Conservation (phyloP, 2,113 vertebrate genomes). For the Cavia aperea region DNA sequence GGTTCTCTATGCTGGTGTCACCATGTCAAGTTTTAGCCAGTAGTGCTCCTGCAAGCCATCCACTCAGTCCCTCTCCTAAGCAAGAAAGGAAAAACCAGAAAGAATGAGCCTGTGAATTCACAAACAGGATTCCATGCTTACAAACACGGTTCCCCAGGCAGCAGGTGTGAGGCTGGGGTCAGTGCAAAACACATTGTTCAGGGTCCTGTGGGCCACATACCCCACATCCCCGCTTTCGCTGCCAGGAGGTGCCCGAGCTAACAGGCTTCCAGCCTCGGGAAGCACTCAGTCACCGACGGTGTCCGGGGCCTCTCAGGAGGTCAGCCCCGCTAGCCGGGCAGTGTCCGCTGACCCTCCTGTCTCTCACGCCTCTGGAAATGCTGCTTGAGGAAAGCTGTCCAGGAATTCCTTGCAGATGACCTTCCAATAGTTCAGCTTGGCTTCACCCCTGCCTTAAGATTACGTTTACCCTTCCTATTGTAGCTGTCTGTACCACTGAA, state of each 20-base stretch:
- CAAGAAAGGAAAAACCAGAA: neutral
- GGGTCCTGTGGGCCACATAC: neutral
- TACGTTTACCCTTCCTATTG: neutral
- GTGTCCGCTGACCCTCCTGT: neutral
- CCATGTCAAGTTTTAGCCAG: neutral
- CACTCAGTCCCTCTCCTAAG: constrained; percentile 56
- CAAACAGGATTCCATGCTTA: neutral
- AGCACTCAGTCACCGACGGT: neutral
- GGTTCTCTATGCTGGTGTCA: neutral
- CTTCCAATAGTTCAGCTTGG: neutral
- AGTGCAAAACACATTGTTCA: neutral
- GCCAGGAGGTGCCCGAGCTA: neutral
- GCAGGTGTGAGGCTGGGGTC: too few species aligned
- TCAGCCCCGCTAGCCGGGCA: too few species aligned
- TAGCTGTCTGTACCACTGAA: neutral
- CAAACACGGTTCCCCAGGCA: neutral
- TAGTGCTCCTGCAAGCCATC: neutral
- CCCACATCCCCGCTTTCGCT: neutral
- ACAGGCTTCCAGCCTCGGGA: neutral
- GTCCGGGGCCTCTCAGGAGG: neutral
- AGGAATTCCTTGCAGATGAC: neutral
- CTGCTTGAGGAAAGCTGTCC: neutral
- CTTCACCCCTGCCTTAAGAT: neutral
- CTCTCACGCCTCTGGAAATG: neutral
- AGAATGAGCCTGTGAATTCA: neutral